Evolutionary conservation across 2,888 invertebrate genomes (phyloP), one percentile per base, ranked within the genome.

Genomic region (Dasysyrphus albostriatus): DNA sequence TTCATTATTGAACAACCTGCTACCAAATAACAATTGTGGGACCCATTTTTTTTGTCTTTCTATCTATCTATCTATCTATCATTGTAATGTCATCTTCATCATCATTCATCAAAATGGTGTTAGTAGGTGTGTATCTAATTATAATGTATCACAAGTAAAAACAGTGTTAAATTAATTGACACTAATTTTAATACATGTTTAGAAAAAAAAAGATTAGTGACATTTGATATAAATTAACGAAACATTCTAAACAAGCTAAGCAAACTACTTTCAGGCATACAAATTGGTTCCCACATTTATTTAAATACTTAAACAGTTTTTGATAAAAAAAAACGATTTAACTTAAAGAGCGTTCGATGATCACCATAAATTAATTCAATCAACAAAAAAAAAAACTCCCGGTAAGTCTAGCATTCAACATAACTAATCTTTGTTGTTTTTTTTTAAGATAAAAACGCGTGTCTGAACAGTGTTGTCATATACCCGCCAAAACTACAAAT

Each of bases 261-360:
- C 32, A 6, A 24, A 32, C 54, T n/a, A 32, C 54, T 54, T 54
- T 54, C 29, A 54, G 54, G n/a, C 29, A 54, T 24, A 32, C 32
- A 32, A 54, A 54, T n/a, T 32, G 54, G 54, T 54, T 54, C 54
- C 54, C 54, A 54, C 54, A 54, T 54, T 54, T 32, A 54, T 54
- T 54, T 54, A 54, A 29, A 54, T 54, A 54, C 4, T 32, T 29
- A 54, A 54, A 29, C 12, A 24, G 29, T 54, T 54, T 24, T 54
- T 14, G 12, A 8, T 54, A 14, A 54, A 0, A 14, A 29, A n/a
- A 32, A 29, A 8, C 19, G 14, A 54, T n/a, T 51, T 12, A 54
- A 8, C 14, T 54, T 54, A 54, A 54, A 54, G 54, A 32, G 19
- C 54, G 54, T 54, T 29, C 54, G n/a, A 29, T 54, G 51, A 54